A percentile compares a stretch with the other conserved stretches of the same genome.
Evolutionary conservation across 2,888 invertebrate species (phyloP).

Genomic region (Macrosoma leucophasiata): DNA sequence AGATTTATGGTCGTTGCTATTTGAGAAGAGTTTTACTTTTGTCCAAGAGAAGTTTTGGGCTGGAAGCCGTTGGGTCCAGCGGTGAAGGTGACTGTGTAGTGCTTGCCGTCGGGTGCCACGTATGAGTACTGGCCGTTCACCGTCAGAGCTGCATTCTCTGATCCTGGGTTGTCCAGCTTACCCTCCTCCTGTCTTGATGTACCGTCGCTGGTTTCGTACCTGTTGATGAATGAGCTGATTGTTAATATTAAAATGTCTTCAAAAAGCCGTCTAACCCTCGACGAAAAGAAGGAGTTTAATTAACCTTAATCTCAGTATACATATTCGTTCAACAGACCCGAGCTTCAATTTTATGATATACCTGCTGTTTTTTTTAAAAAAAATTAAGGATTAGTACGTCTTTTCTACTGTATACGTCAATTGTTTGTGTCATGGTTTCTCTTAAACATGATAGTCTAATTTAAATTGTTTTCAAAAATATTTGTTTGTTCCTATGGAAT

Average conservation of each 20-base stretch:
- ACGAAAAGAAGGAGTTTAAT: neutral
- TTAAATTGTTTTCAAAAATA: no score
- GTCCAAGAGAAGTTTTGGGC: conserved; percentile 70
- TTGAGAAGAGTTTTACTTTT: no score
- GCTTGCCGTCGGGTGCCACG: conserved; percentile 79
- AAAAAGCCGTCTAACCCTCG: neutral
- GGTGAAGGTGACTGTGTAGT: conserved; percentile 78
- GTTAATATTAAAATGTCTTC: neutral
- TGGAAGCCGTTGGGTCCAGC: conserved; percentile 79
- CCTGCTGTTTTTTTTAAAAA: no score
- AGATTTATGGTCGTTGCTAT: neutral
- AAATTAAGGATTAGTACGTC: no score
- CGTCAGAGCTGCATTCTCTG: conserved; percentile 78
- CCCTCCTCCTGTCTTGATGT: conserved; percentile 79
- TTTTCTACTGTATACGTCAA: no score
- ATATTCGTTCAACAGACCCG: no score
- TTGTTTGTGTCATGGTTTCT: no score
- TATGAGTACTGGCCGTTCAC: conserved; percentile 79
- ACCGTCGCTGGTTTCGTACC: conserved; percentile 81
- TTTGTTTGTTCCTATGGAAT: no score
- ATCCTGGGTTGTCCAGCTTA: conserved; percentile 77
- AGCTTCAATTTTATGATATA: no score
- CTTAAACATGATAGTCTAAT: no score
- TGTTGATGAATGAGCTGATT: conserved; percentile 28
- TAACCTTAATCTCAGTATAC: no score